A percentile compares a stretch with the other conserved stretches of the same genome.
These are phyloP conservation scores for Megaceryle torquata DNA, from an alignment of 2,113 vertebrate species.

Conservation along the genomic window DNA sequence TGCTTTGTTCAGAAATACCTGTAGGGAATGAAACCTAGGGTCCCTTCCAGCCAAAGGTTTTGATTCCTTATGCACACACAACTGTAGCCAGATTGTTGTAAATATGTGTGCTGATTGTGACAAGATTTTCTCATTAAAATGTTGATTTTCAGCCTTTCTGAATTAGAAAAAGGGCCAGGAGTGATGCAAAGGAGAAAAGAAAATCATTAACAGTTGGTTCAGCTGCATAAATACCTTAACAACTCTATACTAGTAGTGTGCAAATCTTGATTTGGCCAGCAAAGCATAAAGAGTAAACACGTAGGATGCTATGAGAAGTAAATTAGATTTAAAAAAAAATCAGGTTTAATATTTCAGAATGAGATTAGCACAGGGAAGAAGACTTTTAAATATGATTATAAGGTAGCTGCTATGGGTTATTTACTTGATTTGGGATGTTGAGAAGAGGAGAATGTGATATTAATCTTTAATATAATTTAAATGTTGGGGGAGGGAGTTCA, in stretches of 20 bases:
- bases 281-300: background rate
- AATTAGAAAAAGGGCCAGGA: background rate
- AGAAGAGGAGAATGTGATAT: background rate
- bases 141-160: background rate
- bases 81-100: background rate
- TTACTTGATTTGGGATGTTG: constrained; percentile 23
- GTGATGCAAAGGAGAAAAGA: background rate
- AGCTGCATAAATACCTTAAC: background rate
- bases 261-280: background rate
- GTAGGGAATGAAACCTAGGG: background rate
- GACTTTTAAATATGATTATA: constrained; percentile 27
- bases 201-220: background rate
- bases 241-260: background rate
- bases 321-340: constrained; percentile 13
- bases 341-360: constrained; percentile 18
- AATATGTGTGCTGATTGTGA: background rate
- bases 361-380: background rate
- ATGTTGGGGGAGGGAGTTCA: background rate
- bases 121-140: background rate
- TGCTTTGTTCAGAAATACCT: background rate
- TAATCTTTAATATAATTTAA: background rate
- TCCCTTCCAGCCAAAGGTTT: background rate
- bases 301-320: background rate
- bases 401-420: background rate
- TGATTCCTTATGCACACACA: background rate